These are phyloP conservation scores for Gambusia affinis DNA, from an alignment of 2,113 vertebrate genomes.

Conservation along the genomic window DNA sequence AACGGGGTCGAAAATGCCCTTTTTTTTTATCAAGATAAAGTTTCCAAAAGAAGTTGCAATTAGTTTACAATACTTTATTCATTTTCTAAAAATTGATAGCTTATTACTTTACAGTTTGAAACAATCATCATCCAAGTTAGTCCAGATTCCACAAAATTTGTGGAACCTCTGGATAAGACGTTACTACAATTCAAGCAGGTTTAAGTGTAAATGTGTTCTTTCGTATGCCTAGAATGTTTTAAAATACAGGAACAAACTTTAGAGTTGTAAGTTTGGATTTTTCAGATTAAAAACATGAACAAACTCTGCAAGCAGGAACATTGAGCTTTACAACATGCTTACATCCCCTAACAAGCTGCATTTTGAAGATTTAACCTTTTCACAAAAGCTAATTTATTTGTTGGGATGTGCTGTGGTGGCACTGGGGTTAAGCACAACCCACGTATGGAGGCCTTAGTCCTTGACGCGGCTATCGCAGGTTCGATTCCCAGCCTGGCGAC, in stretches of 20 bases:
- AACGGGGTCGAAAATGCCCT: not conserved
- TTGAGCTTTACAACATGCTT: not conserved
- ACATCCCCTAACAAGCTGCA: not conserved
- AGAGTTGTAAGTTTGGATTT: no score
- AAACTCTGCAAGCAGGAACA: not conserved
- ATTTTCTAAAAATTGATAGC: not conserved
- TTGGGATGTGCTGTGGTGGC: no score
- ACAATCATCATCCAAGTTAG: no score
- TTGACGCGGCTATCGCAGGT: no score
- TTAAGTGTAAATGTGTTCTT: not conserved
- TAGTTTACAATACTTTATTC: not conserved
- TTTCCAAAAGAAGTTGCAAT: not conserved
- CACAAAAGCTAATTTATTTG: no score
- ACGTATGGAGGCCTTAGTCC: no score
- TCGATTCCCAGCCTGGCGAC: no score
- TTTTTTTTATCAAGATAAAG: no score
- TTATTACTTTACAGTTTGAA: not conserved
- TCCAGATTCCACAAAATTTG: no score
- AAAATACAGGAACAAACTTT: no score
- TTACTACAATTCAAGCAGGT: not conserved
- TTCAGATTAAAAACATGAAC: not conserved
- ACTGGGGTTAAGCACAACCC: no score
- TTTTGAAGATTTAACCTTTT: no score
- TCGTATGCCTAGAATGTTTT: not conserved
- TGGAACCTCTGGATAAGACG: not conserved